phyloP scores from a whole-genome alignment of 2,888 invertebrate species.

The Cenopis cana region DNA sequence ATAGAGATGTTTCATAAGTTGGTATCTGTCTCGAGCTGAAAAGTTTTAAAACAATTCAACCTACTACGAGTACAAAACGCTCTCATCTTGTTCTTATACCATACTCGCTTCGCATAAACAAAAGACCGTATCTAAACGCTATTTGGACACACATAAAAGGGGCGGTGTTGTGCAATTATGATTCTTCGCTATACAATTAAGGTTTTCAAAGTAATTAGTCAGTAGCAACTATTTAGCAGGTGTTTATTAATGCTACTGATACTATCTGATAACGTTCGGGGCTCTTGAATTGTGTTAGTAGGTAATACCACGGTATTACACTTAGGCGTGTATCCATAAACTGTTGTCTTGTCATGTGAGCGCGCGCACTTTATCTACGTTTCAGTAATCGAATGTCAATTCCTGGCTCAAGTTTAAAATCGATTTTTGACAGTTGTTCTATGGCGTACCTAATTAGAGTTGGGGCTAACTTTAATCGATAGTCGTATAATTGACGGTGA shows the following conservation, averaged over 20 bases:
- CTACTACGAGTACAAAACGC: constrained; percentile 12
- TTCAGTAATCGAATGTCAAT: neutral
- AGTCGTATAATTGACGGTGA: too few species aligned
- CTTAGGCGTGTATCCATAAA: neutral
- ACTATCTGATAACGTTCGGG: constrained; percentile 34
- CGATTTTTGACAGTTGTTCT: too few species aligned
- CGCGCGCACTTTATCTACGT: neutral
- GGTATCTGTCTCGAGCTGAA: neutral
- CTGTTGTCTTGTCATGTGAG: neutral
- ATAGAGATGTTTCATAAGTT: too few species aligned
- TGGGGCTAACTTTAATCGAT: too few species aligned
- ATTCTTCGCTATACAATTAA: constrained; percentile 36
- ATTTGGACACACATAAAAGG: constrained; percentile 46
- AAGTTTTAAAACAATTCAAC: neutral
- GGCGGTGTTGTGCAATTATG: constrained; percentile 42
- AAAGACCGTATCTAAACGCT: constrained; percentile 40
- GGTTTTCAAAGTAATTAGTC: constrained; percentile 41
- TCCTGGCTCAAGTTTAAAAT: too few species aligned
- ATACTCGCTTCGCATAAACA: constrained; percentile 29
- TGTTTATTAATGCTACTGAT: constrained; percentile 32
- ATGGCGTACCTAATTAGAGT: too few species aligned
- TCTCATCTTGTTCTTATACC: neutral
- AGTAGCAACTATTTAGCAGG: constrained; percentile 33
- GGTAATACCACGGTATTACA: too few species aligned
- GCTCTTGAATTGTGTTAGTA: constrained; percentile 14